Evolutionary conservation across 2,888 invertebrate genomes (phyloP).

Genomic region (Deilephila elpenor): DNA sequence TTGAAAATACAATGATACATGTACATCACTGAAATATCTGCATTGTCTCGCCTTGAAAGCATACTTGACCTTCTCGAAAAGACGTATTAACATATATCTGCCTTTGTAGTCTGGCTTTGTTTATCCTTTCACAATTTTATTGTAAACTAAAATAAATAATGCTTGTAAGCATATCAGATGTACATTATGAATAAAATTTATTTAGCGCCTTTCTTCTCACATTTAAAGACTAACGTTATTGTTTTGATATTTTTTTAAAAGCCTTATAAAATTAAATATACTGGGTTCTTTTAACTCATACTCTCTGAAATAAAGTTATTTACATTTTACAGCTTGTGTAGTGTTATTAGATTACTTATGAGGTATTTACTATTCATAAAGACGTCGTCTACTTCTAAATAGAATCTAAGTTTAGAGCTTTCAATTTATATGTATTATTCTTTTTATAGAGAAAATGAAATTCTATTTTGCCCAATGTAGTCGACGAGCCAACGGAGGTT

Average conservation of each 20-base stretch:
- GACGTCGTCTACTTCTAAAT: not conserved
- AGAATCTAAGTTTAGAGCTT: not conserved
- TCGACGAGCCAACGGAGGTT: not conserved
- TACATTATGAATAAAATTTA: not conserved
- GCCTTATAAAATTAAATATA: too few species aligned
- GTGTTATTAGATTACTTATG: not conserved
- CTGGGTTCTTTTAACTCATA: too few species aligned
- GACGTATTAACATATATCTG: slow-evolving; percentile 8
- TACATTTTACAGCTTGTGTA: not conserved
- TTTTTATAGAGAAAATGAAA: slow-evolving; percentile 17
- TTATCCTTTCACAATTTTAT: not conserved
- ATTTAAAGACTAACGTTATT: not conserved
- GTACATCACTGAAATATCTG: slow-evolving; percentile 2
- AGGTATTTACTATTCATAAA: not conserved
- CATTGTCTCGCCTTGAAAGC: slow-evolving; percentile 24
- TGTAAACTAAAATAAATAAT: not conserved
- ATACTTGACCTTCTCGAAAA: slow-evolving; percentile 8
- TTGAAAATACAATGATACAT: not conserved
- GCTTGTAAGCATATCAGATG: not conserved
- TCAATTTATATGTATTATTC: not conserved
- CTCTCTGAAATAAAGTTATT: not conserved
- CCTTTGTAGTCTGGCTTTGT: not conserved
- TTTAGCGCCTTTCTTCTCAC: not conserved
- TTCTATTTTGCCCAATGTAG: slow-evolving; percentile 2
- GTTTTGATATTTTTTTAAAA: too few species aligned